Conservation (phyloP, 2,113 vertebrate genomes). For the Rhagologus leucostigma region DNA sequence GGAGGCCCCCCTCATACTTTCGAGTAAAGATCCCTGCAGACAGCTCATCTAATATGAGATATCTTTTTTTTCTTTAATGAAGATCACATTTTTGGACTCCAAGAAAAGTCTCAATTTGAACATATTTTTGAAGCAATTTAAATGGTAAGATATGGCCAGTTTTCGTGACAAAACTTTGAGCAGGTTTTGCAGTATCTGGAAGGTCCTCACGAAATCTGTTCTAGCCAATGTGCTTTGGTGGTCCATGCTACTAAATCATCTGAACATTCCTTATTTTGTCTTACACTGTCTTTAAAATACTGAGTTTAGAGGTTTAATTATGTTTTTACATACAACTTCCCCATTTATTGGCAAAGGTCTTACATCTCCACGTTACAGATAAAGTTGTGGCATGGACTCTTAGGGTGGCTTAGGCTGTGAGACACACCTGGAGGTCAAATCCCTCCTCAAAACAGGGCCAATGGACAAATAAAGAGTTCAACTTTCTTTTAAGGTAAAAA, state of each 20-base stretch:
- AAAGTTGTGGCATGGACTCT: neutral
- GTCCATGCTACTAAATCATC: neutral
- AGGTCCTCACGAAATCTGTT: neutral
- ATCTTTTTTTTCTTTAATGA: slow-evolving; percentile 61
- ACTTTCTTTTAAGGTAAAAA: neutral
- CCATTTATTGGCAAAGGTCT: neutral
- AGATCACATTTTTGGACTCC: slow-evolving; percentile 95
- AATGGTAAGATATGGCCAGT: slow-evolving; percentile 78
- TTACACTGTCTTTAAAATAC: neutral
- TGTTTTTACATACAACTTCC: neutral
- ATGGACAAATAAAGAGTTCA: neutral
- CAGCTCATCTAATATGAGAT: slow-evolving; percentile 37
- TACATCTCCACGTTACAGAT: neutral
- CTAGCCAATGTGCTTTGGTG: neutral
- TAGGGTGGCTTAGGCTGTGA: neutral
- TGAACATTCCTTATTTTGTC: neutral
- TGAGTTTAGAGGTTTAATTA: neutral
- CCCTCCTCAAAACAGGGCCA: neutral
- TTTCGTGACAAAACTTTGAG: neutral
- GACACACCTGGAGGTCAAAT: neutral
- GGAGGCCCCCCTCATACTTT: neutral
- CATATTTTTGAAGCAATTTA: slow-evolving; percentile 98
- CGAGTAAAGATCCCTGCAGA: neutral
- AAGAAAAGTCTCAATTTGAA: slow-evolving; percentile 97
- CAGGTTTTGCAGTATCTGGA: neutral